Evolutionary conservation across 2,888 invertebrate genomes (phyloP).

Genomic region (Cacoxenus indagator): DNA sequence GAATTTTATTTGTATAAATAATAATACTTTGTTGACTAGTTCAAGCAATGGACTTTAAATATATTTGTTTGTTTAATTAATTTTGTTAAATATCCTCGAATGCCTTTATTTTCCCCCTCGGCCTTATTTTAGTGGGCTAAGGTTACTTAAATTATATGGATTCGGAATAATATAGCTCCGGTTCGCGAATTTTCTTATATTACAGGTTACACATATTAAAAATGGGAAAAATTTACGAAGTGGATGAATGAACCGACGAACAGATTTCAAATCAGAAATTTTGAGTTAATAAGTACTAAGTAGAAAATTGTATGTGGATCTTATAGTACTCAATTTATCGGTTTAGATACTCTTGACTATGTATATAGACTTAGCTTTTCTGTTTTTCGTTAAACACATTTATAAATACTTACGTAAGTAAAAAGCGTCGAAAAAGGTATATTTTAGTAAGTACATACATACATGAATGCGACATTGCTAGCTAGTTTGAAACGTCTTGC

Average conservation of each 20-base stretch:
- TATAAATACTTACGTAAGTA: constrained; percentile 9
- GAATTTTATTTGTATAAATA: constrained; percentile 43
- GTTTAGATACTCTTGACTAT: not conserved
- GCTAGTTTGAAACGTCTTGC: not conserved
- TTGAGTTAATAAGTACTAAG: not conserved
- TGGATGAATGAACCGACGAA: too few relatives aligned
- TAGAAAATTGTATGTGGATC: constrained; percentile 6
- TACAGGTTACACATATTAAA: too few relatives aligned
- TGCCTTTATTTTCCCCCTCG: not conserved
- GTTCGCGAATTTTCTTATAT: too few relatives aligned
- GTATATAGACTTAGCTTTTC: not conserved
- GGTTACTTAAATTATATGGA: too few relatives aligned
- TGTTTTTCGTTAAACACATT: not conserved
- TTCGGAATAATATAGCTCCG: too few relatives aligned
- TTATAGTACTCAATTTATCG: not conserved
- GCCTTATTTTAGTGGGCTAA: not conserved
- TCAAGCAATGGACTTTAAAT: constrained; percentile 33
- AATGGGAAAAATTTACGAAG: too few relatives aligned
- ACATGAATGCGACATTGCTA: not conserved
- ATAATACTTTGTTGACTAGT: constrained; percentile 48
- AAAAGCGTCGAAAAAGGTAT: constrained; percentile 20
- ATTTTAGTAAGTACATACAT: constrained; percentile 5
- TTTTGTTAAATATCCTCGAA: constrained; percentile 1
- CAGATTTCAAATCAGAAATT: too few relatives aligned
- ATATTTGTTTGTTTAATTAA: constrained; percentile 14